A percentile compares a stretch with the other conserved stretches of the same genome.
Evolutionary conservation across 2,113 vertebrate species (phyloP).

Genomic region (Parus major): DNA sequence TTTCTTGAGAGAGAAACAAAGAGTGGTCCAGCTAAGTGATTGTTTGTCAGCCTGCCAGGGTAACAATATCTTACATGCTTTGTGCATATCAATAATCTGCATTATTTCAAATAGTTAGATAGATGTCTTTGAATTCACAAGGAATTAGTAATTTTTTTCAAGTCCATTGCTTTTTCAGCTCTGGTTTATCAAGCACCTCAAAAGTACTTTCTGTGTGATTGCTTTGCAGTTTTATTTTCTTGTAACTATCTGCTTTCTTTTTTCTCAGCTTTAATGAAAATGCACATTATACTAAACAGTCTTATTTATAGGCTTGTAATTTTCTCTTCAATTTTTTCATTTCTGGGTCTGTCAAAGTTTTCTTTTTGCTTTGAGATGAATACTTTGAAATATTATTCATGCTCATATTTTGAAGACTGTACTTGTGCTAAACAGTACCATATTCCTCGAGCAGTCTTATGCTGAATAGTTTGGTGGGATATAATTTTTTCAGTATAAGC

Average conservation of each 20-base stretch:
- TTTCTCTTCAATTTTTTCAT: not conserved
- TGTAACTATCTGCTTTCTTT: not conserved
- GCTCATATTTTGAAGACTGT: not conserved
- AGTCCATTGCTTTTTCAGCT: not conserved
- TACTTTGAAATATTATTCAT: not conserved
- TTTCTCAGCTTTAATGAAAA: not conserved
- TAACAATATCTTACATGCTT: not conserved
- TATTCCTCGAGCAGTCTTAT: not conserved
- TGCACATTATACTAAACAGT: not conserved
- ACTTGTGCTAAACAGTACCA: not conserved
- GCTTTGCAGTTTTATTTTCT: not conserved
- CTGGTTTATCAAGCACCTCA: not conserved
- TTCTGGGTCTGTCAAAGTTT: not conserved
- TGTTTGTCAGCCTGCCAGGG: not conserved
- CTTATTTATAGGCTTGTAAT: not conserved
- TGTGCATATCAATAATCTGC: not conserved
- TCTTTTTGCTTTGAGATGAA: not conserved
- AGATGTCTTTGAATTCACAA: not conserved
- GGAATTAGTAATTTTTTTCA: not conserved
- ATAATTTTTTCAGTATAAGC: not conserved
- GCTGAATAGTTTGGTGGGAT: not conserved
- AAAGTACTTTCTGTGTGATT: not conserved
- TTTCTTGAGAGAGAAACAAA: not conserved
- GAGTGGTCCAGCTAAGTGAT: not conserved
- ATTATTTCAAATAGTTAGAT: not conserved